phyloP scores from a whole-genome alignment of 2,888 invertebrate genomes.

The Mesorhabditis sp. region DNA sequence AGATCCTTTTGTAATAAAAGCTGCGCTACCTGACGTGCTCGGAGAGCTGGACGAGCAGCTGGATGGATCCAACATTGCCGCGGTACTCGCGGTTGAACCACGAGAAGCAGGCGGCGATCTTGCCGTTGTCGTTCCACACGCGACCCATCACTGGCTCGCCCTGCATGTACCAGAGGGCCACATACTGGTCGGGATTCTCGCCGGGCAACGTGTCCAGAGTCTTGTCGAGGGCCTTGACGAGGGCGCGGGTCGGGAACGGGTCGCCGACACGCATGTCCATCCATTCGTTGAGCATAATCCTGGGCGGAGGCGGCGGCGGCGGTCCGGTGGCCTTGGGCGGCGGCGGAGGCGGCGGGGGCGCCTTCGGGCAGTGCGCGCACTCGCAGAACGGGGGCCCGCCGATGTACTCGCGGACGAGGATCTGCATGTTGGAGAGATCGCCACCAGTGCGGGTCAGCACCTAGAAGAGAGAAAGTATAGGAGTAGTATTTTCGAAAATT shows the following conservation, averaged over 20 bases:
- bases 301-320: conserved; percentile 25
- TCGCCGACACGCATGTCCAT: conserved; percentile 42
- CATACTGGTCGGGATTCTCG: conserved; percentile 48
- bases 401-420: conserved; percentile 26
- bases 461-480: not conserved
- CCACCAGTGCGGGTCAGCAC: conserved; percentile 17
- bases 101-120: conserved; percentile 34
- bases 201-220: conserved; percentile 45
- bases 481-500: not conserved
- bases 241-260: conserved; percentile 28
- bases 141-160: conserved; percentile 37
- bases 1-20: too few relatives aligned
- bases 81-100: conserved; percentile 34
- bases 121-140: conserved; percentile 30
- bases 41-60: conserved; percentile 31
- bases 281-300: conserved; percentile 33
- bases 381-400: conserved; percentile 32
- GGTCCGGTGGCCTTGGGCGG: conserved; percentile 11
- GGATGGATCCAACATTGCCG: conserved; percentile 40
- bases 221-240: conserved; percentile 38
- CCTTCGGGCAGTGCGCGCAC: conserved; percentile 16
- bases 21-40: conserved; percentile 17
- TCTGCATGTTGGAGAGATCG: conserved; percentile 23
- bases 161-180: conserved; percentile 50
- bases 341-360: conserved; percentile 13